Base-by-base conservation (phyloP, 2,888 invertebrate genomes). In the Biston betularia region DNA sequence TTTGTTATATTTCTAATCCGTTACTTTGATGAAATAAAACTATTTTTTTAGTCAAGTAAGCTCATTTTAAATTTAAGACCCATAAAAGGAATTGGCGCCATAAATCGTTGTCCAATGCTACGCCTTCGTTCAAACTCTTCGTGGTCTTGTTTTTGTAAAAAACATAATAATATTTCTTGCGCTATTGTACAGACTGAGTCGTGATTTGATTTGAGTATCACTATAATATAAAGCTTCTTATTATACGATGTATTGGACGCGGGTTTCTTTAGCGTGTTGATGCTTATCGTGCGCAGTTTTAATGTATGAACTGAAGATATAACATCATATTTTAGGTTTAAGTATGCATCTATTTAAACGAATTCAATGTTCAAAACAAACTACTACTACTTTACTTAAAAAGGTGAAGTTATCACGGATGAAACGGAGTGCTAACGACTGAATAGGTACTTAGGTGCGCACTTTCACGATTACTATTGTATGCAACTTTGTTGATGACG, bases 161-260 rank as follows among this genome's bases (percentile, higher is more conserved):
- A 57, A 55, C 48, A 15, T 69, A n/a, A n/a, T n/a, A n/a, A n/a
- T n/a, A 59, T 67, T 81, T 79, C 75, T 79, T 78, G 71, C 63
- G 71, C 59, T 72, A 76, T 78, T 80, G 79, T 80, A 73, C 77
- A 71, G 72, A 76, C 76, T 74, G 75, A 70, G 69, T 75, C 62
- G 76, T 48, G 62, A 53, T 65, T 64, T 71, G 78, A 77, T 80
- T 81, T 69, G 71, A 81, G 75, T 69, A 72, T 71, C n/a, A n/a
- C n/a, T n/a, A n/a, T n/a, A n/a, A n/a, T n/a, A n/a, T n/a, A n/a
- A n/a, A n/a, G n/a, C n/a, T n/a, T n/a, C 70, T 84, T 84, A 85
- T 67, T 63, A 50, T 83, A 72, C 74, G 66, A 75, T 73, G 56
- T 71, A 65, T 70, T 73, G 66, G 68, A 70, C 71, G 69, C 68